phyloP scores from a whole-genome alignment of 1,140 invertebrate species.

The Plutomurus gul region DNA sequence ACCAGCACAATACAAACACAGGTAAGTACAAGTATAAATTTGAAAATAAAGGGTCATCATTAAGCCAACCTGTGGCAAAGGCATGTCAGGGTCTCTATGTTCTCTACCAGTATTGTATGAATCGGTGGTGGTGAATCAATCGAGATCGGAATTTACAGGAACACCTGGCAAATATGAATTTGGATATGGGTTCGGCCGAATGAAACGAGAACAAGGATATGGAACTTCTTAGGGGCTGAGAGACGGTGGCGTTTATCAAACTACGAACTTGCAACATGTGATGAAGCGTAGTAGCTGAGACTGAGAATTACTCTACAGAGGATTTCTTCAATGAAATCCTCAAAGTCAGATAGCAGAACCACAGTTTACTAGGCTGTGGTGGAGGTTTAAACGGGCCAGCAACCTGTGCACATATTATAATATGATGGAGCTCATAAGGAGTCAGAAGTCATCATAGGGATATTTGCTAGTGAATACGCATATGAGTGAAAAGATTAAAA shows the following conservation, averaged over 20 bases:
- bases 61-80: neutral
- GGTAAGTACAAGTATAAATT: too few species aligned
- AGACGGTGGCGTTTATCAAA: neutral
- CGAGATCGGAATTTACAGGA: conserved; percentile 31
- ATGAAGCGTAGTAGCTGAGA: conserved; percentile 5
- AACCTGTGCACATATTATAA: too few species aligned
- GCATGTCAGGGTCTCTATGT: neutral
- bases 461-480: too few species aligned
- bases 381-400: neutral
- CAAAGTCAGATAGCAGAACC: neutral
- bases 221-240: neutral
- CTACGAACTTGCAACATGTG: neutral
- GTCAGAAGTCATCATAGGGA: too few species aligned
- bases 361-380: neutral
- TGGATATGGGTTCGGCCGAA: conserved; percentile 17
- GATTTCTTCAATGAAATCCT: conserved; percentile 35
- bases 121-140: conserved; percentile 30
- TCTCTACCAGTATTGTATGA: conserved; percentile 2
- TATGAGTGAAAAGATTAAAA: too few species aligned
- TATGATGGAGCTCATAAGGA: too few species aligned
- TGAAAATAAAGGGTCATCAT: neutral
- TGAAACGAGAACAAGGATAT: conserved; percentile 29
- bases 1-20: too few species aligned
- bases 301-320: neutral
- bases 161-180: conserved; percentile 36